These are phyloP conservation scores for Bombus waltoni DNA, from an alignment of 1,140 invertebrate species.

Conservation along the genomic window DNA sequence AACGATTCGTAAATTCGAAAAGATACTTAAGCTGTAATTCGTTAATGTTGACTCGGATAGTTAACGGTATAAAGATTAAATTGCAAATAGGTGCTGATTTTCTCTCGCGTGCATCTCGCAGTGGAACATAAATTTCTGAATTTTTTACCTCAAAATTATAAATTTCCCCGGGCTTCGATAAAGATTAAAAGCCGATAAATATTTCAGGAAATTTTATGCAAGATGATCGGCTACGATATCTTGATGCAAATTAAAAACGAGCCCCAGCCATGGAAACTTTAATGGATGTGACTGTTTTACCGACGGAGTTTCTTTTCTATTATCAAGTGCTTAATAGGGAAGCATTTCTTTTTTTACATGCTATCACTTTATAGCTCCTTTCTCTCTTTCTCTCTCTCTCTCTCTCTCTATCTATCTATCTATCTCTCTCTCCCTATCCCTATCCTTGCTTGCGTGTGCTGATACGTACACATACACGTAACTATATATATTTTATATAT, in stretches of 20 bases:
- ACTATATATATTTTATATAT: slow-evolving; percentile 4
- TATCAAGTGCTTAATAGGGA: slow-evolving; percentile 73
- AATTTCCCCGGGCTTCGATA: neutral
- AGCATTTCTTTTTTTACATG: slow-evolving; percentile 67
- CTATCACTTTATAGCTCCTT: slow-evolving; percentile 55
- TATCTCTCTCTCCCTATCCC: slow-evolving; percentile 44
- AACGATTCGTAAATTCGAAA: neutral
- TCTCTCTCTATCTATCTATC: slow-evolving; percentile 22
- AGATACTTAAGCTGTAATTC: neutral
- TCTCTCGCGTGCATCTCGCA: neutral
- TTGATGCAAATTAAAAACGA: slow-evolving; percentile 58
- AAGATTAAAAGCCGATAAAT: neutral
- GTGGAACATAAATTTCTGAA: slow-evolving; percentile 13
- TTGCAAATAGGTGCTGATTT: slow-evolving; percentile 12
- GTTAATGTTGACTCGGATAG: neutral
- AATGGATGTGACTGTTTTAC: slow-evolving; percentile 74
- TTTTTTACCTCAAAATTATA: neutral
- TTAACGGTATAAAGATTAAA: slow-evolving; percentile 16
- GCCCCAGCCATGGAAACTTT: slow-evolving; percentile 28
- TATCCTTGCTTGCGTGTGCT: slow-evolving; percentile 21
- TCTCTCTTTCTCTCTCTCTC: slow-evolving; percentile 31
- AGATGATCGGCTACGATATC: slow-evolving; percentile 17
- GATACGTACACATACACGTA: slow-evolving; percentile 5
- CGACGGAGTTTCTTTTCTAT: slow-evolving; percentile 71
- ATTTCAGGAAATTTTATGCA: neutral